phyloP scores from a whole-genome alignment of 1,140 invertebrate genomes.

The Ceratina australensis region DNA sequence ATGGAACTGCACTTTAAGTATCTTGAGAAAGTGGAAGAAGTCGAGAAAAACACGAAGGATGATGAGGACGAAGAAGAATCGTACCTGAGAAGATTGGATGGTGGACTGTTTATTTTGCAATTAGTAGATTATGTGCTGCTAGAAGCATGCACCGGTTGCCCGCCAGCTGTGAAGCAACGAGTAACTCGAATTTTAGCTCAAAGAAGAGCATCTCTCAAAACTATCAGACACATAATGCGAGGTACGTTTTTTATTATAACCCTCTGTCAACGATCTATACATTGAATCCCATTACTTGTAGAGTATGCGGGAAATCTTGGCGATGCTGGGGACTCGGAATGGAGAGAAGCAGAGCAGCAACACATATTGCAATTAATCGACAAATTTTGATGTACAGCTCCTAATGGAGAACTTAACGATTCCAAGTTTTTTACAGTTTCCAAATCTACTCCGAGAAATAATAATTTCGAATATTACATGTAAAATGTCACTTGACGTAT shows the following conservation, averaged over 20 bases:
- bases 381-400: conserved; percentile 87
- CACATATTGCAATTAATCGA: conserved; percentile 95
- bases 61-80: conserved; percentile 90
- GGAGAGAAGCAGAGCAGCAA: conserved; percentile 93
- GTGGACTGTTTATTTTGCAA: conserved; percentile 97
- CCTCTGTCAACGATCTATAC: neutral
- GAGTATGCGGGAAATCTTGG: conserved; percentile 98
- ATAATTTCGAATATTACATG: neutral
- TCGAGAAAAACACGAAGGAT: conserved; percentile 86
- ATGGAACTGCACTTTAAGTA: conserved; percentile 99
- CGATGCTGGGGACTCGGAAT: conserved; percentile 90
- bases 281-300: conserved; percentile 67
- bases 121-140: conserved; percentile 97
- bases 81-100: conserved; percentile 93
- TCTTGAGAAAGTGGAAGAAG: conserved; percentile 93
- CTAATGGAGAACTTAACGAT: conserved; percentile 17
- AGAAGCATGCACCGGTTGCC: conserved; percentile 91
- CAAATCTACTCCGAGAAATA: conserved; percentile 10
- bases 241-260: conserved; percentile 78
- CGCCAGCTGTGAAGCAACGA: conserved; percentile 90
- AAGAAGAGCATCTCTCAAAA: conserved; percentile 93
- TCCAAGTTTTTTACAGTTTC: neutral
- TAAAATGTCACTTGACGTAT: neutral
- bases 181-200: conserved; percentile 94
- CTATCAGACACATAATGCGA: conserved; percentile 96